Base-by-base conservation (phyloP, 2,888 invertebrate genomes). In the Tetanocera ferruginea region DNA sequence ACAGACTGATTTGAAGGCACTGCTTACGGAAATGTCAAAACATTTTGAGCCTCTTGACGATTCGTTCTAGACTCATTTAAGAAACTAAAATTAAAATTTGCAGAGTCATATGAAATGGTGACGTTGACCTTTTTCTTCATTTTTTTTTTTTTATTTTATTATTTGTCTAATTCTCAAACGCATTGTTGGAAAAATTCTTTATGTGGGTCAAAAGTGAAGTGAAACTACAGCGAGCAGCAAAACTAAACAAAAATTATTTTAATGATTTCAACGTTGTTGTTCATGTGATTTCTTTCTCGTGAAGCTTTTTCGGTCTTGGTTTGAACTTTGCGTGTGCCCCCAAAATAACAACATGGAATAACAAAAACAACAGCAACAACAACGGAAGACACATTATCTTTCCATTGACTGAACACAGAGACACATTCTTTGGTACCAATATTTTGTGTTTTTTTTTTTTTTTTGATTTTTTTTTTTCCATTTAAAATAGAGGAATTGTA, bases 241-340 rank as follows among this genome's bases (percentile, higher is more conserved):
- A 64, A 34, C n/a, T 49, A 43, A 69, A 25, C 28, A 28, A 60
- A 60, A 60, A 60, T 60, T 25, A 69, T 43, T 69, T 67, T 51
- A 28, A 37, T 43, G 43, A 37, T 43, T 43, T 25, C 49, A 25
- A 19, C 31, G 66, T 43, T 69, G 17, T 9, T 51, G 64, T 31
- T 5, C 19, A 8, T 25, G 11, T 25, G 25, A 25, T 69, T 43
- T 37, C 67, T 19, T 37, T 51, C n/a, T 49, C 69, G 17, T 37
- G 25, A 23, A 67, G 9, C 34, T 51, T 69, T 37, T 43, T 25
- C 25, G 19, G 34, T 17, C 37, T 34, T 25, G 19, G 51, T 51
- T 23, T 23, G 23, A 69, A 69, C 69, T n/a, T 25, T 69, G 49
- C 37, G 25, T 69, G 69, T 51, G 25, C 43, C 43, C 64, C n/a